phyloP scores from a whole-genome alignment of 2,888 invertebrate species.

The Drosophila atripex region DNA sequence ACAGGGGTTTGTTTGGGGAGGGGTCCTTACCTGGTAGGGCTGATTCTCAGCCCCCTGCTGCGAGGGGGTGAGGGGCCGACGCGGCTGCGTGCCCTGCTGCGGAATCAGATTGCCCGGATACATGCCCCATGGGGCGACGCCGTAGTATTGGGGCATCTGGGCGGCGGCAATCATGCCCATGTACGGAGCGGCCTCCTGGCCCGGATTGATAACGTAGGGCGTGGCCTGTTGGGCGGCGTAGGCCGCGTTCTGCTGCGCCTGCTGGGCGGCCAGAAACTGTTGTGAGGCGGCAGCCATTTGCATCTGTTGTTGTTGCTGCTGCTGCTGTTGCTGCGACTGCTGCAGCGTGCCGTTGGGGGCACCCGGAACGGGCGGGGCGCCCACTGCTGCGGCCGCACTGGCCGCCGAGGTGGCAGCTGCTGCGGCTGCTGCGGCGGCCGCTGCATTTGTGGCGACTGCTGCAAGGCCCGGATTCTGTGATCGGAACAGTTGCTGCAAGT shows the following conservation, averaged over 20 bases:
- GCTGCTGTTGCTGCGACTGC: slow-evolving; percentile 82
- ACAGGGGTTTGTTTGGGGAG: neutral
- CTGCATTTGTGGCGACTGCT: slow-evolving; percentile 84
- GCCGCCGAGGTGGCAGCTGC: slow-evolving; percentile 85
- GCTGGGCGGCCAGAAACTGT: slow-evolving; percentile 90
- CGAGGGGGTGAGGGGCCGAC: slow-evolving; percentile 92
- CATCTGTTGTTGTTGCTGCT: slow-evolving; percentile 87
- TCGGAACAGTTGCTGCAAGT: slow-evolving; percentile 92
- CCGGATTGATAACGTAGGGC: slow-evolving; percentile 94
- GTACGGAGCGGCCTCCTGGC: slow-evolving; percentile 90
- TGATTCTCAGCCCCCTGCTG: slow-evolving; percentile 86
- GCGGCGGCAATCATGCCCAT: slow-evolving; percentile 92
- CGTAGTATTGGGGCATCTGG: slow-evolving; percentile 93
- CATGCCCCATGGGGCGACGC: slow-evolving; percentile 95
- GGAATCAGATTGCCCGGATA: slow-evolving; percentile 92
- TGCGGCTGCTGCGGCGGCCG: slow-evolving; percentile 81
- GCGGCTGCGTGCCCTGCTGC: slow-evolving; percentile 88
- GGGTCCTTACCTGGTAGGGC: slow-evolving; percentile 84
- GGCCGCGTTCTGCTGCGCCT: slow-evolving; percentile 88
- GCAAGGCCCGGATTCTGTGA: slow-evolving; percentile 91
- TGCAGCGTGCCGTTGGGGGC: slow-evolving; percentile 89
- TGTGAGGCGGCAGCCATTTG: slow-evolving; percentile 89
- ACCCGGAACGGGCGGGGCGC: slow-evolving; percentile 83
- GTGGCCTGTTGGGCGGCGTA: slow-evolving; percentile 88
- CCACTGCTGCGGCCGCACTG: slow-evolving; percentile 81